Evolutionary conservation across 2,888 invertebrate genomes (phyloP).

Genomic region (Caenorhabditis plicata): DNA sequence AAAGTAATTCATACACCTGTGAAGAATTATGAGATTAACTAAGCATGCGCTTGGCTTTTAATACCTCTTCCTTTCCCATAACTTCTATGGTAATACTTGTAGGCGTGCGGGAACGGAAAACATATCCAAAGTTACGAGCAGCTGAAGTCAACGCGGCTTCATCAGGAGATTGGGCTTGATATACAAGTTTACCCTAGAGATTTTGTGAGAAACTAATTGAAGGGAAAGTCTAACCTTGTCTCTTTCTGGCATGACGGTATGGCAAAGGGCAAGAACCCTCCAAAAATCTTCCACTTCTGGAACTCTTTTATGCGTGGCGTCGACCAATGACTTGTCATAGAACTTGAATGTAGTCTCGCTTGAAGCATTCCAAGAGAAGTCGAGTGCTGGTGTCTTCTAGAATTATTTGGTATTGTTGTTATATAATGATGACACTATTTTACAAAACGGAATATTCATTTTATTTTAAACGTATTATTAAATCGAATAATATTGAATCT

Average conservation of each 20-base stretch:
- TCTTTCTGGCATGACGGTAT: slow-evolving; percentile 88
- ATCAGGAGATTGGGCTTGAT: slow-evolving; percentile 93
- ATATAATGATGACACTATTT: no score
- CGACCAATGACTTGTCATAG: slow-evolving; percentile 83
- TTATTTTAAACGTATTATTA: no score
- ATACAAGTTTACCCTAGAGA: slow-evolving; percentile 36
- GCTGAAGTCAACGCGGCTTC: slow-evolving; percentile 95
- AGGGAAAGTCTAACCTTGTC: no score
- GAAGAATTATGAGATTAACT: background rate
- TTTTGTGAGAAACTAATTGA: no score
- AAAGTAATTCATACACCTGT: slow-evolving; percentile 82
- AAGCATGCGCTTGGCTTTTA: no score
- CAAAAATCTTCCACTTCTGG: slow-evolving; percentile 67
- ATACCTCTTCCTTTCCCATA: slow-evolving; percentile 57
- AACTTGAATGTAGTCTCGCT: slow-evolving; percentile 90
- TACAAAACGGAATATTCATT: no score
- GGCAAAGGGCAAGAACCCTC: slow-evolving; percentile 87
- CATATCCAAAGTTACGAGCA: slow-evolving; percentile 96
- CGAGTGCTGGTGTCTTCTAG: slow-evolving; percentile 66
- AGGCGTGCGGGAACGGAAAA: slow-evolving; percentile 76
- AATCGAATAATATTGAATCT: no score
- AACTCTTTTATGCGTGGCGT: slow-evolving; percentile 73
- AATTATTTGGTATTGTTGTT: slow-evolving; percentile 5
- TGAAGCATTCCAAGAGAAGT: slow-evolving; percentile 88
- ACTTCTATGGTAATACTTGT: slow-evolving; percentile 71